These are phyloP conservation scores for Rhyacophila evoluta DNA, from an alignment of 2,888 invertebrate genomes.

Conservation along the genomic window DNA sequence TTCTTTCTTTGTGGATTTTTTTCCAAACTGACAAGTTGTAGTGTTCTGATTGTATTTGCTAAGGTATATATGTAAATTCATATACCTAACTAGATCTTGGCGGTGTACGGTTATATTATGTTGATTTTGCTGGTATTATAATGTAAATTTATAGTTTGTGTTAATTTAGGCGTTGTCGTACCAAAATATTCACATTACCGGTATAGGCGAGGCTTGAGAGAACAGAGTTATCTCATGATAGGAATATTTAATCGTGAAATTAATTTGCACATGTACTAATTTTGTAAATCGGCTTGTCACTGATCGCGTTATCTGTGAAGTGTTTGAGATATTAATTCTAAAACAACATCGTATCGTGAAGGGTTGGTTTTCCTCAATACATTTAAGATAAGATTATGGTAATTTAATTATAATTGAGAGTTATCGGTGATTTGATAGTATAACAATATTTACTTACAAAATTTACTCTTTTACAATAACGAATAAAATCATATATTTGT, in stretches of 20 bases:
- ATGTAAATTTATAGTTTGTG: constrained; percentile 47
- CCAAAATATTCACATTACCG: constrained; percentile 37
- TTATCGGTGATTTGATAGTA: too few relatives aligned
- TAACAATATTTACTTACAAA: too few relatives aligned
- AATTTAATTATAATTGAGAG: too few relatives aligned
- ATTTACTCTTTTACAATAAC: too few relatives aligned
- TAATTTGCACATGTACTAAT: constrained; percentile 41
- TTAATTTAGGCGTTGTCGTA: constrained; percentile 45
- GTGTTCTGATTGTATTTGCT: not conserved
- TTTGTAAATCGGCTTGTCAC: constrained; percentile 6
- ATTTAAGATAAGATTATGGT: too few relatives aligned
- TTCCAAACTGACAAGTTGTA: not conserved
- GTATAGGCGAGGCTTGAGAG: constrained; percentile 3
- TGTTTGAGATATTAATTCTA: not conserved
- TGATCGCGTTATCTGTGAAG: not conserved
- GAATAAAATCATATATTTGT: too few relatives aligned
- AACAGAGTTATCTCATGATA: constrained; percentile 16
- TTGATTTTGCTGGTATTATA: constrained; percentile 23
- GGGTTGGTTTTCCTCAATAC: not conserved
- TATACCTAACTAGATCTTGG: too few relatives aligned
- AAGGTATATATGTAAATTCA: not conserved
- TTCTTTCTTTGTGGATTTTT: too few relatives aligned
- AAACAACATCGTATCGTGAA: not conserved
- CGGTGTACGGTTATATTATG: not conserved
- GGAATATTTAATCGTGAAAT: constrained; percentile 50